These are phyloP conservation scores for Neodiprion fabricii DNA, from an alignment of 1,140 invertebrate genomes.

Conservation along the genomic window DNA sequence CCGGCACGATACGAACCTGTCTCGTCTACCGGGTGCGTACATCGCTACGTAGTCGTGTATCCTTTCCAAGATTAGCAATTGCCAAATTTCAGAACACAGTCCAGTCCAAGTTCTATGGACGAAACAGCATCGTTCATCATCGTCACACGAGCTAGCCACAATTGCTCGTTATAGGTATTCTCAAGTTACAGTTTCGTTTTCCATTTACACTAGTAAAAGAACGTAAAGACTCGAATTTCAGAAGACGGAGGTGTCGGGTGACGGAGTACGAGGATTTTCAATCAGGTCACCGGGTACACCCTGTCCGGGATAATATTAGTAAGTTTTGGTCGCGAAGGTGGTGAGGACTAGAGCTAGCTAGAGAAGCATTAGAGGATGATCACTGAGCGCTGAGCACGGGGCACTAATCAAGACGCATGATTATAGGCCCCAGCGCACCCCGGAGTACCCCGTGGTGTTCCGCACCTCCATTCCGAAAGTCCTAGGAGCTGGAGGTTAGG, in stretches of 20 bases:
- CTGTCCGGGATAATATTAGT: conserved; percentile 45
- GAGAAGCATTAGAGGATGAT: conserved; percentile 54
- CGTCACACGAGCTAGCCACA: too few relatives aligned
- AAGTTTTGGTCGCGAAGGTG: conserved; percentile 49
- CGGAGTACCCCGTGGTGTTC: not conserved
- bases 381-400: conserved; percentile 58
- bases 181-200: conserved; percentile 10
- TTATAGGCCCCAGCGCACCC: conserved; percentile 57
- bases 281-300: conserved; percentile 33
- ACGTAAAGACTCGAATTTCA: not conserved
- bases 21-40: not conserved
- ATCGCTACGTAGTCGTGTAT: conserved; percentile 25
- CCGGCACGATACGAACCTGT: conserved; percentile 22
- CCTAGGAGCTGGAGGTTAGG: not conserved
- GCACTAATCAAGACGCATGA: conserved; percentile 62
- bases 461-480: not conserved
- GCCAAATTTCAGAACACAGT: too few relatives aligned
- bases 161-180: too few relatives aligned
- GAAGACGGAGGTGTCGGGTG: too few relatives aligned
- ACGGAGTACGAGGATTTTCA: too few relatives aligned
- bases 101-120: too few relatives aligned
- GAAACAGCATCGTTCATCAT: too few relatives aligned
- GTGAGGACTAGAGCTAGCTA: conserved; percentile 38
- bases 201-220: conserved; percentile 22
- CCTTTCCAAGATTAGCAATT: too few relatives aligned